A percentile compares a stretch with the other conserved stretches of the same genome.
These are phyloP conservation scores for Lithophane socia DNA, from an alignment of 2,888 invertebrate species.

Conservation along the genomic window DNA sequence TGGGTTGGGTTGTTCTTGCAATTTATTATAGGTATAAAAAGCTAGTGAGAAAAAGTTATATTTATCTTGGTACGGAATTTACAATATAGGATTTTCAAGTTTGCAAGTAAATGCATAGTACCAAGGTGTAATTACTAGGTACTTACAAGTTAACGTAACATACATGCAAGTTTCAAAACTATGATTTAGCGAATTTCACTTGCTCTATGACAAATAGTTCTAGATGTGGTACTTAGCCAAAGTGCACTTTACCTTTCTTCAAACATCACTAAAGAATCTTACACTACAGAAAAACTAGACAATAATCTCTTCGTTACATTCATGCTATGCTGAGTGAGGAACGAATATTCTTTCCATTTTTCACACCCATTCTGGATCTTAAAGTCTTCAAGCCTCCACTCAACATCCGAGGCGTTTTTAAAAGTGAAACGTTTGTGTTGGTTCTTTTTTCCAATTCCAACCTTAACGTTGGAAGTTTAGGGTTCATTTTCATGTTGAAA, in stretches of 20 bases:
- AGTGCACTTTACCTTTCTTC: neutral
- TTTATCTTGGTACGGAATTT: neutral
- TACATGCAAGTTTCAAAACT: neutral
- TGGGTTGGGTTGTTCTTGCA: neutral
- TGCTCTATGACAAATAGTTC: neutral
- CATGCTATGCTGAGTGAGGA: conserved; percentile 52
- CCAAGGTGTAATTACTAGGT: neutral
- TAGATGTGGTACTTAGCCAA: neutral
- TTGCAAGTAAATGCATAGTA: neutral
- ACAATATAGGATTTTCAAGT: neutral
- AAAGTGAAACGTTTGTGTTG: conserved; percentile 77
- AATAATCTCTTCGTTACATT: conserved; percentile 63
- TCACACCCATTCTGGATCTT: conserved; percentile 78
- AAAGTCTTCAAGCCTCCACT: conserved; percentile 76
- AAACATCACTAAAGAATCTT: conserved; percentile 16
- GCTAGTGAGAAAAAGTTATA: neutral
- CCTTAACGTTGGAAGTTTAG: conserved; percentile 57
- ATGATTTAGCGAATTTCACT: neutral
- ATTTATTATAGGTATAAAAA: neutral
- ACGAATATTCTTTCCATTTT: conserved; percentile 72
- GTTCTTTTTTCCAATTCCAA: conserved; percentile 59
- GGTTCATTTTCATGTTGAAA: conserved; percentile 50
- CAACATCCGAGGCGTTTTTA: conserved; percentile 75
- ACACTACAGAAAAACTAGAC: conserved; percentile 29
- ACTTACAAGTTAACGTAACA: too few species aligned